phyloP scores from a whole-genome alignment of 2,888 invertebrate species.

The Scaptomyza tumidula region DNA sequence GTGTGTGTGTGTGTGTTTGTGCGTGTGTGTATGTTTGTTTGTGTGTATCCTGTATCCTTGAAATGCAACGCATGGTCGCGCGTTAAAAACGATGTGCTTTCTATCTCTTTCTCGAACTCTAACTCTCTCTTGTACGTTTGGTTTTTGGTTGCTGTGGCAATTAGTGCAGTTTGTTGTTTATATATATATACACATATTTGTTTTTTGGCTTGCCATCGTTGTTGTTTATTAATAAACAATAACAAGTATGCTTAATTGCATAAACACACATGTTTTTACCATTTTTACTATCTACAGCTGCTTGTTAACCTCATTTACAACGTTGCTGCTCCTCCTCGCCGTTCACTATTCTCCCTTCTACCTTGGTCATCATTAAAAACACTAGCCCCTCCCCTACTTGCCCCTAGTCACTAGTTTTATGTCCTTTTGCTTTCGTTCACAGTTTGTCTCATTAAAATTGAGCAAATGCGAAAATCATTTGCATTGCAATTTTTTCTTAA shows the following conservation, averaged over 20 bases:
- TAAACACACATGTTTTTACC: background rate
- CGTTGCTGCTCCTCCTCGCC: background rate
- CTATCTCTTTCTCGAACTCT: background rate
- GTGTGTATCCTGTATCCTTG: constrained; percentile 60
- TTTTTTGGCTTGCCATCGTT: constrained; percentile 54
- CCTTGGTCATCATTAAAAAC: background rate
- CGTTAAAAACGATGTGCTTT: constrained; percentile 29
- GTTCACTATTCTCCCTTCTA: background rate
- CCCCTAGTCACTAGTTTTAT: constrained; percentile 15
- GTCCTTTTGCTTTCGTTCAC: constrained; percentile 30
- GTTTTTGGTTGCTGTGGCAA: constrained; percentile 65
- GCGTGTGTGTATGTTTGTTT: constrained; percentile 16
- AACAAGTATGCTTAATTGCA: constrained; percentile 72
- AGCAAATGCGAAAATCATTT: constrained; percentile 60
- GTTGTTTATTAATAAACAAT: constrained; percentile 78
- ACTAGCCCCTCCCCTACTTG: background rate
- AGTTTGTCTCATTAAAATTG: constrained; percentile 68
- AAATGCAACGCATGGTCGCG: constrained; percentile 56
- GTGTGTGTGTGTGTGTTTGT: constrained; percentile 16
- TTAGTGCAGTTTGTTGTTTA: constrained; percentile 41
- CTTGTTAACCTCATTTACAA: constrained; percentile 49
- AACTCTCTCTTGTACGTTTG: background rate
- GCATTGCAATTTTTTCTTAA: constrained; percentile 34
- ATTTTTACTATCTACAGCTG: constrained; percentile 47
- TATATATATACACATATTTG: constrained; percentile 25